Evolutionary conservation across 2,888 invertebrate species (phyloP), one percentile per base, ranked within the genome.

Genomic region (Pollenia labialis): DNA sequence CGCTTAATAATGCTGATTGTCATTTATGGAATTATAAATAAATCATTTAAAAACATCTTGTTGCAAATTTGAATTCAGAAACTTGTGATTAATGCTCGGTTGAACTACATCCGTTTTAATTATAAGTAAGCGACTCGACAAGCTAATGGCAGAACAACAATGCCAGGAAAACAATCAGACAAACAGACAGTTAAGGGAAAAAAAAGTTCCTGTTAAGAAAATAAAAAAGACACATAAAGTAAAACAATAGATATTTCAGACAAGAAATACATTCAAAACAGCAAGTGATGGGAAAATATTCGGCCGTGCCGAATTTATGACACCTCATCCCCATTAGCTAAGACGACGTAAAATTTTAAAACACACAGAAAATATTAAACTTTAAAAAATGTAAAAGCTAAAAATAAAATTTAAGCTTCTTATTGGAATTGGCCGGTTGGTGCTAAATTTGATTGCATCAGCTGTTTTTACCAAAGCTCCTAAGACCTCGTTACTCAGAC

Each of bases 51-150:
- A 79, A 68, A 60, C 32, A 32, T 48, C 50, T 52, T 71, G 42
- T 62, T 80, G 14, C 23, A n/a, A 6, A 68, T 42, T 80, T 7
- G 32, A 18, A 11, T 12, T 89, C 88, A 72, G 14, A 12, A 48
- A 6, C 48, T 66, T n/a, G 58, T 23, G 23, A 89, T 90, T 90
- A 90, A 91, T 90, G 91, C 89, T 90, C 88, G 90, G 90, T 89
- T 91, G 91, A 88, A 82, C 90, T 88, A 76, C 89, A 90, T 91
- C 91, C 91, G 91, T 90, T 88, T 91, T 90, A 91, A 91, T 91
- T 91, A 91, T 89, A 89, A 89, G 23, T 89, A 89, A 89, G 23
- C 60, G 89, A 91, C 90, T 90, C 90, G 89, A 90, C 91, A 88
- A 85, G 88, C 88, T 88, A 89, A 90, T 89, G 89, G 88, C 89